Conservation (phyloP, 2,888 invertebrate genomes). For the Poecilus cupreus region DNA sequence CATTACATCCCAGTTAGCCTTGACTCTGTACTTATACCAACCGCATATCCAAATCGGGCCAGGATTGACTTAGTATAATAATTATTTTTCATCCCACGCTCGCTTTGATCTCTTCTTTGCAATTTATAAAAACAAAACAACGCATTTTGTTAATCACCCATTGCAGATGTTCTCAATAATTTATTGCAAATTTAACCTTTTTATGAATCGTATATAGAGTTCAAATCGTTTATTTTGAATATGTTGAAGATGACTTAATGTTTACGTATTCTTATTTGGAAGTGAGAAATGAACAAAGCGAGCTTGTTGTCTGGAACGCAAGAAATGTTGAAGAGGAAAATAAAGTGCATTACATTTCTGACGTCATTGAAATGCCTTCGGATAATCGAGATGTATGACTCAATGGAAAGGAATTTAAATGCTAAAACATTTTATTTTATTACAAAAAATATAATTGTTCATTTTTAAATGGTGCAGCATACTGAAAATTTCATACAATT, state of each 20-base stretch:
- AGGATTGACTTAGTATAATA: conserved; percentile 6
- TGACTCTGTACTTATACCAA: conserved; percentile 22
- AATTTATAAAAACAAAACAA: conserved; percentile 12
- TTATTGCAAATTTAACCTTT: conserved; percentile 25
- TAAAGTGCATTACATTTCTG: conserved; percentile 20
- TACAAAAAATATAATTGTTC: too few species aligned
- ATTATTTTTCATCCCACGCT: background rate
- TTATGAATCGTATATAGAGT: background rate
- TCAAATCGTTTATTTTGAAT: conserved; percentile 7
- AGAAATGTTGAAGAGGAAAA: background rate
- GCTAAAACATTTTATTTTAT: too few species aligned
- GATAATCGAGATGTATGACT: background rate
- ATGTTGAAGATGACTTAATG: conserved; percentile 13
- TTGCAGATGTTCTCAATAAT: background rate
- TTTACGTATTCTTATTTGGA: conserved; percentile 19
- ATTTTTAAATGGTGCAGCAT: too few species aligned
- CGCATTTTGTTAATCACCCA: conserved; percentile 3
- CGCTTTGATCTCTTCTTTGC: conserved; percentile 26
- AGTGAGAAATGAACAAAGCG: background rate
- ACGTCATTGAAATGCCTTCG: background rate
- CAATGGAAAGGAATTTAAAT: conserved; percentile 7
- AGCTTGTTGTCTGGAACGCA: conserved; percentile 8
- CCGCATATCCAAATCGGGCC: conserved; percentile 23
- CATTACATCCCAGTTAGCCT: conserved; percentile 22
- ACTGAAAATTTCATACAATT: too few species aligned